Base-by-base conservation (phyloP, 2,888 invertebrate species). In the Acleris holmiana region DNA sequence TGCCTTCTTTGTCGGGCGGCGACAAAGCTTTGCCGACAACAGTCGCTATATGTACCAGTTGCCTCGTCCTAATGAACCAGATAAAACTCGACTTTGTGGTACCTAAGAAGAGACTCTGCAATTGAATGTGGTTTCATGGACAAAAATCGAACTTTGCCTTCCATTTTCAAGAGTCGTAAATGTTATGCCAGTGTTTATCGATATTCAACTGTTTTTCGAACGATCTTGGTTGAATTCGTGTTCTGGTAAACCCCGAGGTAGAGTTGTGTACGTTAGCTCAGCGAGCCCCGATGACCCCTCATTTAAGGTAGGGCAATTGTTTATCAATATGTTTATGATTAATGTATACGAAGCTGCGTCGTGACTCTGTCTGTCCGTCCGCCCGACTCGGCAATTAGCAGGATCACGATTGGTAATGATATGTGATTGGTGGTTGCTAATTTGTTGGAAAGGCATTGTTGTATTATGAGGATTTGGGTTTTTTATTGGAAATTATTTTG, bases 281-380 rank as follows among this genome's bases (percentile, higher is more conserved):
- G 73, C 74, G 74, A 77, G 77, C 73, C 76, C 71, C 74, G 79
- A 79, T 91, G 91, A 91, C 91, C 89, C 85, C 89, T 89, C 84
- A 89, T 91, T 89, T 89, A 89, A 91, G 90, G 83, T 88, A 86
- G 88, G 86, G 86, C 89, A 90, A 91, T 91, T 90, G 91, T 91
- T 91, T 91, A 91, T 92, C 89, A 89, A 90, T 90, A 88, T 78
- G 80, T 73, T 79, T 88, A 87, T 89, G 89, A 89, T 89, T 83
- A 89, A 91, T 89, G 89, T 83, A 78, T 78, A 77, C 79, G 83
- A 81, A 82, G 82, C 76, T 73, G 69, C 72, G 80, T 88, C 89
- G 89, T 89, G 91, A 88, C 77, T 83, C 79, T 72, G 73, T 74
- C 79, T 76, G 79, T 65, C 63, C 50, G 68, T 66, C 69, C 70